Percentiles rank a stretch among this genome's conserved stretches.
Conservation (phyloP, 2,797 vertebrate species). For the Masticophis lateralis region DNA sequence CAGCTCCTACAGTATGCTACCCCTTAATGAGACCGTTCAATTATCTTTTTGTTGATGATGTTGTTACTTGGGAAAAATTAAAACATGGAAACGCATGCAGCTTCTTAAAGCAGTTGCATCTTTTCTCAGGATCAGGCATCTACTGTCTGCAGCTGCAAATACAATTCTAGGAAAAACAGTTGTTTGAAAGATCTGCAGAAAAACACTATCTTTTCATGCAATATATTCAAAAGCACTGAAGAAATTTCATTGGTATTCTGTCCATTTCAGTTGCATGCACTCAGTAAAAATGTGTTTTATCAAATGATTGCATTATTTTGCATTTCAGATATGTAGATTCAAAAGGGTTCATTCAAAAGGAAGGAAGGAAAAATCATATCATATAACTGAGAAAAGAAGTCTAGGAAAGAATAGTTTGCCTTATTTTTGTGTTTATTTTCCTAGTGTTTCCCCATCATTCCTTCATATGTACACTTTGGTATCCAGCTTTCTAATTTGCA, state of each 20-base stretch:
- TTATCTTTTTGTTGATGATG: not conserved
- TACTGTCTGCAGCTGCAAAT: not conserved
- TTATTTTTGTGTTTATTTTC: not conserved
- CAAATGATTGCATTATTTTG: not conserved
- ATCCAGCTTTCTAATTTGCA: not conserved
- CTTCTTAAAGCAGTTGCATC: not conserved
- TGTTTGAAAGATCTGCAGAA: not conserved
- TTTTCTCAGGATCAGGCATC: not conserved
- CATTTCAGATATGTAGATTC: not conserved
- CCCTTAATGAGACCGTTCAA: not conserved
- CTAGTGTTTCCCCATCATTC: not conserved
- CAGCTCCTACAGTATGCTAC: not conserved
- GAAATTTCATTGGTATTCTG: not conserved
- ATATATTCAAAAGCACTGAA: not conserved
- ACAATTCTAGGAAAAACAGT: not conserved
- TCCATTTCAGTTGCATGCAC: not conserved
- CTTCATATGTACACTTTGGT: not conserved
- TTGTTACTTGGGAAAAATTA: not conserved
- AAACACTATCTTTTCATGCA: not conserved
- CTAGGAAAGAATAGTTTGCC: not conserved
- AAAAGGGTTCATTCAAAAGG: not conserved
- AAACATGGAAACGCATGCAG: not conserved
- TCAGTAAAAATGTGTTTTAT: not conserved
- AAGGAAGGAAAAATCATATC: not conserved
- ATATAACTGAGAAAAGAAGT: not conserved